Evolutionary conservation across 2,888 invertebrate genomes (phyloP), one percentile per base, ranked within the genome.

Genomic region (Aromia moschata): DNA sequence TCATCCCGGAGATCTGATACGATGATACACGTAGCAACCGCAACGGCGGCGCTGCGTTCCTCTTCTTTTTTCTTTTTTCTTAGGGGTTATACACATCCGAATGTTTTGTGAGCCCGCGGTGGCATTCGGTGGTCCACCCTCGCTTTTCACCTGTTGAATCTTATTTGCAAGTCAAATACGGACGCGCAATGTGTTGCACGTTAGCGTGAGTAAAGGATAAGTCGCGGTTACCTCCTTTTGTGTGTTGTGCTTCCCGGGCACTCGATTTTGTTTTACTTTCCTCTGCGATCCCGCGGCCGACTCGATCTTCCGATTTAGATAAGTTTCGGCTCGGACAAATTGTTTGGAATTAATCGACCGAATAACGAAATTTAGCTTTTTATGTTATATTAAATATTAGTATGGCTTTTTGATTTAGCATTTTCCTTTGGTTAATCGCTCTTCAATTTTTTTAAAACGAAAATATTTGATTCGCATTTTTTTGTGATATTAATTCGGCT

Each of bases 81-180:
- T 44, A 58, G 58, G 60, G 56, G 64, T 57, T 55, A 62, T n/a
- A n/a, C n/a, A n/a, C 53, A 60, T 56, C 54, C 59, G 56, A 64
- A 56, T 52, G 59, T 57, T 64, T 62, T 60, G 51, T 59, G 52
- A 43, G 71, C 72, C 69, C 58, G 68, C 60, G 70, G 72, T 67
- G 64, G 67, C 62, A 63, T 64, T 66, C 63, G 58, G 61, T 64
- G 67, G 68, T 74, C 72, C 76, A 73, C 76, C 76, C 76, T 74
- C 74, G 72, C 74, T 70, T 74, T 76, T 76, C 76, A 76, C 76
- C 76, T 76, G 76, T 74, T 75, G 67, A n/a, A 55, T 54, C 70
- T 70, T 68, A 74, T 74, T 74, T 74, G 74, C 72, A 72, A 73
- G 74, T 74, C 72, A 70, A 70, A 71, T 71, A 62, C 43, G 57